phyloP scores from a whole-genome alignment of 2,888 invertebrate genomes.

The Malthinus flaveolus region DNA sequence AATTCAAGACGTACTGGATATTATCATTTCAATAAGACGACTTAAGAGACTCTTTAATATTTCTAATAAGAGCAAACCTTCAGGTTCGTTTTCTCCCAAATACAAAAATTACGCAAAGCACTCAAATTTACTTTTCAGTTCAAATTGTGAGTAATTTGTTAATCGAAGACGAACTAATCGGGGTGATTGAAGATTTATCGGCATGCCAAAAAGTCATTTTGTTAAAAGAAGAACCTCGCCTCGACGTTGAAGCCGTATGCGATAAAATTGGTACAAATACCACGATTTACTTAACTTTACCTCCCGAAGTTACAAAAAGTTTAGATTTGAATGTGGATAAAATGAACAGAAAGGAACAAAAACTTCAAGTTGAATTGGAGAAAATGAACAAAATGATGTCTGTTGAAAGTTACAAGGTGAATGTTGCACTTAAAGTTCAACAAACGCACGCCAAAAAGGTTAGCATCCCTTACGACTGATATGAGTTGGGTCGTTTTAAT shows the following conservation, averaged over 20 bases:
- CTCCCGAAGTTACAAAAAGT: slow-evolving; percentile 41
- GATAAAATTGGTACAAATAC: slow-evolving; percentile 42
- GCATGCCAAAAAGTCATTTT: slow-evolving; percentile 36
- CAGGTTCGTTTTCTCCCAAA: neutral
- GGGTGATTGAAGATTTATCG: slow-evolving; percentile 43
- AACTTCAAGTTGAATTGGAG: slow-evolving; percentile 46
- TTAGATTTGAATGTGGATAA: slow-evolving; percentile 44
- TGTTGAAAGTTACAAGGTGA: slow-evolving; percentile 43
- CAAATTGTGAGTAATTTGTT: slow-evolving; percentile 29
- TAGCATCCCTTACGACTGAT: neutral
- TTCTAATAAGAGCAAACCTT: slow-evolving; percentile 44
- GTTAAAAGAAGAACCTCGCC: neutral
- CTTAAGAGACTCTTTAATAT: slow-evolving; percentile 51
- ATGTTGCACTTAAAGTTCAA: slow-evolving; percentile 42
- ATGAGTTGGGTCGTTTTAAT: neutral
- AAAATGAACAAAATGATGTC: slow-evolving; percentile 46
- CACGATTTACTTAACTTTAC: slow-evolving; percentile 44
- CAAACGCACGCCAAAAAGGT: slow-evolving; percentile 47
- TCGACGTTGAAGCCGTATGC: slow-evolving; percentile 21
- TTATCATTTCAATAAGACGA: slow-evolving; percentile 47
- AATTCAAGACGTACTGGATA: slow-evolving; percentile 43
- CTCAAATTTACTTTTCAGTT: slow-evolving; percentile 26
- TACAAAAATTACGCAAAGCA: neutral
- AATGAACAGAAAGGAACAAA: slow-evolving; percentile 45
- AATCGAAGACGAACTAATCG: slow-evolving; percentile 28